These are phyloP conservation scores for Pammene fasciana DNA, from an alignment of 2,888 invertebrate genomes.

Conservation along the genomic window DNA sequence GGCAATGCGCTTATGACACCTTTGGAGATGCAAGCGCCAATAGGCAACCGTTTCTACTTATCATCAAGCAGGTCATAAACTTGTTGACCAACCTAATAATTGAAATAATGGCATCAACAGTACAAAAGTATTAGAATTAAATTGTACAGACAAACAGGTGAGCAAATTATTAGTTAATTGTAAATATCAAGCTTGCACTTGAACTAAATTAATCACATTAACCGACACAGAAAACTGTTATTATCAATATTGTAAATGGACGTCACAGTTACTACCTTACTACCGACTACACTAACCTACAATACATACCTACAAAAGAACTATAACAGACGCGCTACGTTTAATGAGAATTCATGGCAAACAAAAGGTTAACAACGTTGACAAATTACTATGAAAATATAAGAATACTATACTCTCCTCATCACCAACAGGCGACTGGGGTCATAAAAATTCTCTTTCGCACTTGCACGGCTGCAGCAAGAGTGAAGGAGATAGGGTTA, in stretches of 20 bases:
- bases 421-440: too few relatives aligned
- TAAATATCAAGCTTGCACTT: conserved; percentile 33
- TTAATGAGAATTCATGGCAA: background rate
- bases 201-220: conserved; percentile 33
- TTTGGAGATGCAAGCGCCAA: background rate
- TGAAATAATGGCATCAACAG: conserved; percentile 19
- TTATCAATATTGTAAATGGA: conserved; percentile 44
- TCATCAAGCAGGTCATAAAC: too few relatives aligned
- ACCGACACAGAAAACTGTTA: conserved; percentile 36
- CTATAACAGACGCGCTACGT: background rate
- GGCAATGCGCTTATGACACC: background rate
- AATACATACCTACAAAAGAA: background rate
- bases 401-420: too few relatives aligned
- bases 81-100: background rate
- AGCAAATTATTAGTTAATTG: conserved; percentile 35
- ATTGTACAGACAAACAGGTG: conserved; percentile 33
- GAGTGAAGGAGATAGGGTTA: too few relatives aligned
- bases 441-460: too few relatives aligned
- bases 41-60: background rate
- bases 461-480: too few relatives aligned
- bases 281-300: conserved; percentile 28
- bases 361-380: background rate
- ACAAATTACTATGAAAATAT: background rate
- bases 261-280: conserved; percentile 44
- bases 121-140: conserved; percentile 29